Evolutionary conservation across 1,140 invertebrate species (phyloP), one percentile per base, ranked within the genome.

Genomic region (Ladona fulva): DNA sequence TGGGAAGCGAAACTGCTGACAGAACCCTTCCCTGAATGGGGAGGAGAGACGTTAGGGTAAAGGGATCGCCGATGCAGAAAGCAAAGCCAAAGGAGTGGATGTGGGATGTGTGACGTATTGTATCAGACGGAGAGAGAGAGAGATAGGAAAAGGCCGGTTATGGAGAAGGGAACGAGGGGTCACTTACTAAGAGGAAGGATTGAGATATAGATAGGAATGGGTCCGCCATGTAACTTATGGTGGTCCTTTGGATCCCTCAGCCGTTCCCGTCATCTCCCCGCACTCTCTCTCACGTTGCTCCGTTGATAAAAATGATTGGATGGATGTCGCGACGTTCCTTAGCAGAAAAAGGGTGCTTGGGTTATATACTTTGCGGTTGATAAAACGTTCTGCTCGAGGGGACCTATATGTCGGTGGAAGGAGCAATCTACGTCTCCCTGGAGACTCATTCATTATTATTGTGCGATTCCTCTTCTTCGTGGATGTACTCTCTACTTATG

Each of bases 1-100:
- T 66, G 52, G 52, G 52, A 66, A 66, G 52, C 52, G 52, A 22
- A 66, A 66, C 52, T 66, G 52, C 52, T 66, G 52, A 66, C 52
- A 12, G 5, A 6, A 66, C 52, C 52, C 14, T 66, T 37, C n/a
- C n/a, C n/a, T n/a, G n/a, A 19, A 19, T 52, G 19, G 19, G 44
- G 44, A 52, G 44, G 44, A 52, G 19, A 19, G 44, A 10, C 44
- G 10, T 52, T 66, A 5, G 52, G n/a, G 1, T 66, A 37, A 37
- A 66, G 52, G 52, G 1, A 66, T 16, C 52, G 52, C 1, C 52
- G n/a, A n/a, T n/a, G n/a, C n/a, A n/a, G n/a, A n/a, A n/a, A 12
- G 52, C 52, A 22, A 66, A 66, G 52, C 52, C 5, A 22, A 66
- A 12, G 52, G 52, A 66, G 52, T 11, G 44, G 44, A 19, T 52